Base-by-base conservation (phyloP, 2,113 vertebrate species). In the Entelurus aequoreus region DNA sequence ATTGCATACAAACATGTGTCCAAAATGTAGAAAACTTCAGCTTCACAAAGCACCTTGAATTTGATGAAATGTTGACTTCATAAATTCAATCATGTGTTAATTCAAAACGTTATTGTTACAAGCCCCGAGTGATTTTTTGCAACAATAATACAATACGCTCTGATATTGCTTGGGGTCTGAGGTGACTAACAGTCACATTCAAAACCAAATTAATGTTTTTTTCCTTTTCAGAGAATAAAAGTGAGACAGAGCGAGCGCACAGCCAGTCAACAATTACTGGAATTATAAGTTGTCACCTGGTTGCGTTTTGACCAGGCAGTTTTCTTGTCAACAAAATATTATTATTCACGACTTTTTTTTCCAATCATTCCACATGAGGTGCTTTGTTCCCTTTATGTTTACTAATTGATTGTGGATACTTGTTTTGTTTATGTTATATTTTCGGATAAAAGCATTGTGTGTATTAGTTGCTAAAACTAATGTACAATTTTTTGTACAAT, bases 81-180 rank as follows among this genome's bases (percentile, higher is more conserved):
- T 54, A 76, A 71, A 72, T 76, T 56, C 60, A 79, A 68, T 40
- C 64, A 65, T 66, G 65, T 66, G 42, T 71, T 77, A 60, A 74
- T 70, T 72, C 44, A 75, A 77, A 80, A 81, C 55, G 77, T 54
- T 63, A 68, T 61, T 66, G 72, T 62, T 66, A 54, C 65, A 75
- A 61, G 65, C 75, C 69, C 77, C 76, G 54, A 56, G 68, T 40
- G 57, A 59, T 79, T 76, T 78, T 70, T 80, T 71, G 21, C 54
- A 60, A 44, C 42, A 40, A 66, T 62, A 69, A 36, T 50, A 57
- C 49, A 21, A 21, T 49, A 60, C 57, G 51, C 40, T 63, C 67
- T 48, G 44, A 77, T 77, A 78, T 75, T 81, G 76, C 54, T 75
- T 47, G 48, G 80, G 72, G 76, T 78, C 76, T 71, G 56, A 71